These are phyloP conservation scores for Harlomillsia oculata DNA, from an alignment of 1,140 invertebrate genomes.

Conservation along the genomic window DNA sequence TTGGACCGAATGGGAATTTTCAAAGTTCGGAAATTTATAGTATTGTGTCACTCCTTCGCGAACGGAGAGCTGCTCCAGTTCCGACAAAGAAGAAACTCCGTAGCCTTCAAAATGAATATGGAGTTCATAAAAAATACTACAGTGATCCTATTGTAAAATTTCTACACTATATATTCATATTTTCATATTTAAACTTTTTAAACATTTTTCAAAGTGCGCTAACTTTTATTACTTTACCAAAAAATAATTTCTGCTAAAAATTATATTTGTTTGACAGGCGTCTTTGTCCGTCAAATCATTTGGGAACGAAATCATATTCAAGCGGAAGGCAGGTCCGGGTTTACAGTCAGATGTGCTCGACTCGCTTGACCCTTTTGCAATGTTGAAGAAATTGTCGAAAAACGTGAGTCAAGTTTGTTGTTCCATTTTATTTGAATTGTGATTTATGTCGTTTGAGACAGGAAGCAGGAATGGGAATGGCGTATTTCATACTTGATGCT, in stretches of 20 bases:
- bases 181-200: neutral
- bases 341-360: slow-evolving; percentile 16
- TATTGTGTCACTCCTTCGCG: slow-evolving; percentile 20
- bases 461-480: too few relatives aligned
- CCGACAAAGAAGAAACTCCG: slow-evolving; percentile 24
- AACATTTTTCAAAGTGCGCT: neutral
- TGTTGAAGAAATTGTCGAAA: slow-evolving; percentile 16
- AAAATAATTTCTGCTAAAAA: neutral
- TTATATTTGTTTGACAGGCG: slow-evolving; percentile 19
- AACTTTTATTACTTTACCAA: neutral
- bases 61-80: slow-evolving; percentile 34
- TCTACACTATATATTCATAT: neutral
- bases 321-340: slow-evolving; percentile 24
- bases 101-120: slow-evolving; percentile 26
- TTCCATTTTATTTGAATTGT: too few relatives aligned
- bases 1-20: slow-evolving; percentile 62
- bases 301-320: slow-evolving; percentile 30
- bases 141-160: slow-evolving; percentile 30
- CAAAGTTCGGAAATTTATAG: slow-evolving; percentile 17
- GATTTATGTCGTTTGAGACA: neutral
- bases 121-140: slow-evolving; percentile 30
- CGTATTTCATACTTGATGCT: too few relatives aligned
- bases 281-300: slow-evolving; percentile 31
- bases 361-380: slow-evolving; percentile 18
- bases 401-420: slow-evolving; percentile 20